Base-by-base conservation (phyloP, 1,140 invertebrate genomes). In the Antheraea pernyi region DNA sequence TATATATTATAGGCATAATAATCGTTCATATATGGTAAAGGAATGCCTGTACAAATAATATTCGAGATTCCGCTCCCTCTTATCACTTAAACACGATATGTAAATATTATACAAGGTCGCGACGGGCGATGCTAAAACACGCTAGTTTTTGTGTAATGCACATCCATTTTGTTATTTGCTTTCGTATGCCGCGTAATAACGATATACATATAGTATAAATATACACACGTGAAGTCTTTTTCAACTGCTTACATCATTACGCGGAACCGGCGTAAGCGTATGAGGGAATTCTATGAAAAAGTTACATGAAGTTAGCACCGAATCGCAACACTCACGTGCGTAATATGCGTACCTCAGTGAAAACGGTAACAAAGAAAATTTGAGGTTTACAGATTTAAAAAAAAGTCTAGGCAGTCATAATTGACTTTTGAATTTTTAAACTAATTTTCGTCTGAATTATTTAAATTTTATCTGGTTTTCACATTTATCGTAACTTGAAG, bases 131-230 rank as follows among this genome's bases (percentile, higher is more conserved):
- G 13, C 46, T 53, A 53, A 53, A 53, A 53, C 46, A 53, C 16
- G 46, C 16, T 16, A 53, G 4, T 16, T 64, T 64, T 64, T 64
- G n/a, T 64, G 37, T 37, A 64, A 64, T 64, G 62, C 62, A 46
- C 37, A 64, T 64, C 62, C 62, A 37, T 19, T 61, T 61, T 61
- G 30, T 61, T 61, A 64, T 42, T 64, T 39, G 30, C 62, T 39
- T 64, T 42, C 62, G 37, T 37, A 64, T 42, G 37, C n/a, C 62
- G 59, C 30, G 18, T 61, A 61, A 61, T 7, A 61, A 22, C 19
- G 59, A 61, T 22, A 19, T n/a, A n/a, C 3, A 22, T 61, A 22
- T 61, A 61, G 19, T 61, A 61, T 61, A 36, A 61, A 61, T 61
- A 61, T 61, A 22, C 30, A 61, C 30, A 61, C 16, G 19, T 61